Percentiles rank a stretch among this genome's conserved stretches.
These are phyloP conservation scores for Spheniscus humboldti DNA, from an alignment of 2,797 vertebrate species.

Conservation along the genomic window DNA sequence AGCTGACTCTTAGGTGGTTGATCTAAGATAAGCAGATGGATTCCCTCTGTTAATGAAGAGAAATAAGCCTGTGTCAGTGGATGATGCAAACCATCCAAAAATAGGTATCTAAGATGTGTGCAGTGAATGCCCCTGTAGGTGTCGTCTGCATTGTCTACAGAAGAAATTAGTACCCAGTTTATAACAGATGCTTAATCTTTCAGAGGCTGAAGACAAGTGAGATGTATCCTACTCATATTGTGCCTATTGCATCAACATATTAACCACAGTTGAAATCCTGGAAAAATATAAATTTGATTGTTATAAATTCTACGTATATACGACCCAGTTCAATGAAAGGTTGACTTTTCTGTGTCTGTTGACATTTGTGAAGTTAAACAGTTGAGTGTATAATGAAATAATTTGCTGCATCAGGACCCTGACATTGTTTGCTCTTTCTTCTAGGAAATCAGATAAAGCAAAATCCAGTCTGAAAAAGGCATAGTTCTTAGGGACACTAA, in stretches of 20 bases:
- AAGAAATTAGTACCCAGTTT: not conserved
- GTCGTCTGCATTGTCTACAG: not conserved
- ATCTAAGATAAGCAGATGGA: not conserved
- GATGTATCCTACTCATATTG: not conserved
- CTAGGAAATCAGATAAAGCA: not conserved
- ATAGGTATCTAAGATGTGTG: not conserved
- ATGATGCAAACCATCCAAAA: not conserved
- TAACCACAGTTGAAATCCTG: not conserved
- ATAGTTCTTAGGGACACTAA: not conserved
- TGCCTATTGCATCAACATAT: not conserved
- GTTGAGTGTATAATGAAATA: not conserved
- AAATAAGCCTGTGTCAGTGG: not conserved
- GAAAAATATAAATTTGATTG: not conserved
- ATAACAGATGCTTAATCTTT: not conserved
- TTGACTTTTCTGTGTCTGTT: not conserved
- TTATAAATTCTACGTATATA: not conserved
- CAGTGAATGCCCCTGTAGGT: not conserved
- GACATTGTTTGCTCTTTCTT: not conserved
- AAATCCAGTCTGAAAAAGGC: not conserved
- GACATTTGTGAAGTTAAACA: not conserved
- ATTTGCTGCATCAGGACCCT: not conserved
- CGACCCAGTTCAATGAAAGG: not conserved
- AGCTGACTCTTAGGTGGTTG: not conserved
- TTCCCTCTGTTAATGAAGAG: not conserved
- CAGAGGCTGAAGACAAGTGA: not conserved